Conservation (phyloP, 2,113 vertebrate genomes). For the Scomber colias region DNA sequence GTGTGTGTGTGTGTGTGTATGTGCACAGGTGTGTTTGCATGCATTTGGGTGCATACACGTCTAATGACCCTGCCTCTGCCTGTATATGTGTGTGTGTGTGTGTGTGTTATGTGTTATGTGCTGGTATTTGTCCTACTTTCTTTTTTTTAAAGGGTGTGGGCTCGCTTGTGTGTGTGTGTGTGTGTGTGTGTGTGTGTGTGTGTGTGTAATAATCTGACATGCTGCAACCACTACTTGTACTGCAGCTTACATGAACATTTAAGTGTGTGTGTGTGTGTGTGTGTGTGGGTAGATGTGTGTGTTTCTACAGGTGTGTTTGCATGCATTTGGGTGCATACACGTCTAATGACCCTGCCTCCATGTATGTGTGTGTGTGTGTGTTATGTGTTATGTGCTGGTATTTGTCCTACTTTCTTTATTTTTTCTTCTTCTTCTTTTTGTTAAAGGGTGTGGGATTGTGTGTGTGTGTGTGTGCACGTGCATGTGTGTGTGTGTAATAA, state of each 20-base stretch:
- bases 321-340: not conserved
- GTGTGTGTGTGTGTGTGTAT: constrained; percentile 11
- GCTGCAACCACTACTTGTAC: not conserved
- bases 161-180: not conserved
- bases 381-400: constrained; percentile 16
- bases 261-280: not conserved
- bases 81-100: too few relatives aligned
- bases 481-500: not conserved
- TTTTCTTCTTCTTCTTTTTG: not conserved
- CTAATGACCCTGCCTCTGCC: not conserved
- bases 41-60: not conserved
- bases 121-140: constrained; percentile 39
- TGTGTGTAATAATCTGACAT: not conserved
- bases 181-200: not conserved
- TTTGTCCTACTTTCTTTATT: constrained; percentile 17
- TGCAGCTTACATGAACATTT: not conserved
- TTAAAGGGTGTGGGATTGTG: not conserved
- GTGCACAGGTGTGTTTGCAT: constrained; percentile 22
- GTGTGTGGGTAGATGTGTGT: too few relatives aligned
- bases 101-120: not conserved
- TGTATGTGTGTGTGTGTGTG: not conserved
- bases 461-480: not conserved
- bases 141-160: constrained; percentile 3
- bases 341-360: not conserved
- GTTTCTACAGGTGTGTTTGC: constrained; percentile 13